Evolutionary conservation across 2,888 invertebrate genomes (phyloP), one percentile per base, ranked within the genome.

Genomic region (Thereva nobilitata): DNA sequence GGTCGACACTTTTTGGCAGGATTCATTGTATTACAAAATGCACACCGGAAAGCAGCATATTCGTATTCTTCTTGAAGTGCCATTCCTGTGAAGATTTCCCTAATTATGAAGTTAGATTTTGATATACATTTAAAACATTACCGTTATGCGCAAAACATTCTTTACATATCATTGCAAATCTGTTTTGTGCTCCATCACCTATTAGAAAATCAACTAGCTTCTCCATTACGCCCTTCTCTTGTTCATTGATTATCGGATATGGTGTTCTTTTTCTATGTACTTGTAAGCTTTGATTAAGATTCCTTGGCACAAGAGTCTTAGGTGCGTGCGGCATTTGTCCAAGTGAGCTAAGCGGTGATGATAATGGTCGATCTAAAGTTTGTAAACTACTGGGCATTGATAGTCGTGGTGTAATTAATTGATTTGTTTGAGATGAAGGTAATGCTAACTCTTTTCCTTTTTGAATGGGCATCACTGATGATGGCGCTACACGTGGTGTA

Each of bases 91-190:
- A 64, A 68, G 45, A 41, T 57, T 10, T 56, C 12, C 57, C 12
- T 34, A 34, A 34, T 7, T 4, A 42, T 23, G 23, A 23, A 23
- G 23, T 23, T 23, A 44, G 42, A 57, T 44, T 57, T 57, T 45
- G 35, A 44, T 57, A 45, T 45, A 41, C 12, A 56, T 34, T 42
- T 45, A 45, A 3, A 35, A 38, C 74, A 79, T 79, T 82, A 85
- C 99, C 99, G 80, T 99, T 99, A 79, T 99, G 99, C 10, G 91
- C 88, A 72, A 85, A 87, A 78, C 99, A 99, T 72, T 90, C 86
- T 45, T 85, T 85, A 80, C 99, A 99, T 75, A 99, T 95, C 71
- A 99, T 86, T 23, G 98, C 99, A 83, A 91, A 98, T 73, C 97
- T 88, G 80, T 95, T 93, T 69, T 89, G 88, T 35, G 97, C 97